Evolutionary conservation across 2,113 vertebrate species (phyloP).

Genomic region (Campylorhamphus procurvoides): DNA sequence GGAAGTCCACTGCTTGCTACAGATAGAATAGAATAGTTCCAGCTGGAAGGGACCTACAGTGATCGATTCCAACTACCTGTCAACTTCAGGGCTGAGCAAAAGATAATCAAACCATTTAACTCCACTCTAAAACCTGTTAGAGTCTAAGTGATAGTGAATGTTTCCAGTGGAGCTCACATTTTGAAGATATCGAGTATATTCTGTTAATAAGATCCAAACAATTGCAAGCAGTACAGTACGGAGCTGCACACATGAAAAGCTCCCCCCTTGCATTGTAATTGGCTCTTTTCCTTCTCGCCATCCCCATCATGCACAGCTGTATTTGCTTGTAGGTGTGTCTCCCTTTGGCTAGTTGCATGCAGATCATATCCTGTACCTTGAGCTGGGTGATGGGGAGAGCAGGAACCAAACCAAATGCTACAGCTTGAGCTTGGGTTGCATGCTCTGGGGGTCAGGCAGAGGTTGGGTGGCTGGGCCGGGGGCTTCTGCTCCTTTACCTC

Average conservation of each 20-base stretch:
- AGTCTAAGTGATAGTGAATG: not conserved
- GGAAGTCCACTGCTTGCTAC: not conserved
- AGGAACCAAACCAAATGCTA: not conserved
- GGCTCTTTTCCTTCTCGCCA: not conserved
- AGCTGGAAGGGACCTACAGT: not conserved
- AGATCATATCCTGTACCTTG: not conserved
- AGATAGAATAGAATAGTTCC: not conserved
- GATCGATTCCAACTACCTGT: not conserved
- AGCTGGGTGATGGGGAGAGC: not conserved
- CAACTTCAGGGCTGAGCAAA: not conserved
- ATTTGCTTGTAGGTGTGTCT: not conserved
- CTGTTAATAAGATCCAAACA: not conserved
- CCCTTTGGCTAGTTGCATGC: not conserved
- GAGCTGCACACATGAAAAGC: not conserved
- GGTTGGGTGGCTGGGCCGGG: not conserved
- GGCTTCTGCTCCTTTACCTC: not conserved
- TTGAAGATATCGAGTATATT: not conserved
- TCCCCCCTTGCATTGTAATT: not conserved
- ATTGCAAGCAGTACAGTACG: not conserved
- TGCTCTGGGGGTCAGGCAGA: accelerated
- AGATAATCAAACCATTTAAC: not conserved
- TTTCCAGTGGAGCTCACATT: not conserved
- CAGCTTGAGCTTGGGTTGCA: not conserved
- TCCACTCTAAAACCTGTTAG: not conserved
- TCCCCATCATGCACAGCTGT: not conserved